phyloP scores from a whole-genome alignment of 1,140 invertebrate species.

The Drosophila prosaltans region DNA sequence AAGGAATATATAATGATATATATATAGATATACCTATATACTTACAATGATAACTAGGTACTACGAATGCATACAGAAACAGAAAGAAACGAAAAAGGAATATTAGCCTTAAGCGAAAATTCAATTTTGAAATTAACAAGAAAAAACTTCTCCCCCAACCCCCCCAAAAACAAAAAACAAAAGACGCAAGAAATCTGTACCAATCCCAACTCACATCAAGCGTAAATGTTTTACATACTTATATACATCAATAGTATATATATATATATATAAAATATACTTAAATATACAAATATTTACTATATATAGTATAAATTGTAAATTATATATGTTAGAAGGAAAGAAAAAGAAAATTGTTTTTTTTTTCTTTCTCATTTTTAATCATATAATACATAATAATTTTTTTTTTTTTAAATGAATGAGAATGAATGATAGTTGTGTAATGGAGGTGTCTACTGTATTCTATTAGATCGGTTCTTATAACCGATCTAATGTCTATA shows the following conservation, averaged over 20 bases:
- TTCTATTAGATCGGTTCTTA: neutral
- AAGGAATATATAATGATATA: slow-evolving; percentile 23
- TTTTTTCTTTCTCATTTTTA: neutral
- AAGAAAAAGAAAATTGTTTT: neutral
- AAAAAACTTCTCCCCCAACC: slow-evolving; percentile 10
- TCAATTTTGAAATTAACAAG: slow-evolving; percentile 16
- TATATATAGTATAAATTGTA: slow-evolving; percentile 24
- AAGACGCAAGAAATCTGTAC: slow-evolving; percentile 22
- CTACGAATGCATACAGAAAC: slow-evolving; percentile 3
- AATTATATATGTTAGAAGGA: slow-evolving; percentile 1
- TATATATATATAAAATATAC: slow-evolving; percentile 24
- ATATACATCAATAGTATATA: slow-evolving; percentile 15
- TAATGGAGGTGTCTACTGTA: slow-evolving; percentile 3
- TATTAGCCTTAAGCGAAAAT: slow-evolving; percentile 41
- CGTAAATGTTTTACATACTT: slow-evolving; percentile 34
- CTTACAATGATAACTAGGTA: slow-evolving; percentile 8
- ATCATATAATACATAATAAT: slow-evolving; percentile 1
- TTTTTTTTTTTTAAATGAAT: slow-evolving; percentile 36
- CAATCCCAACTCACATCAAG: slow-evolving; percentile 41
- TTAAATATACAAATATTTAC: slow-evolving; percentile 28
- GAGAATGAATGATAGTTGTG: slow-evolving; percentile 21
- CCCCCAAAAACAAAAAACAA: slow-evolving; percentile 11
- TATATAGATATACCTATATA: slow-evolving; percentile 35
- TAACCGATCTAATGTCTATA: neutral
- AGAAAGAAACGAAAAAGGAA: neutral